Base-by-base conservation (phyloP, 2,113 vertebrate genomes). In the Verasper variegatus region DNA sequence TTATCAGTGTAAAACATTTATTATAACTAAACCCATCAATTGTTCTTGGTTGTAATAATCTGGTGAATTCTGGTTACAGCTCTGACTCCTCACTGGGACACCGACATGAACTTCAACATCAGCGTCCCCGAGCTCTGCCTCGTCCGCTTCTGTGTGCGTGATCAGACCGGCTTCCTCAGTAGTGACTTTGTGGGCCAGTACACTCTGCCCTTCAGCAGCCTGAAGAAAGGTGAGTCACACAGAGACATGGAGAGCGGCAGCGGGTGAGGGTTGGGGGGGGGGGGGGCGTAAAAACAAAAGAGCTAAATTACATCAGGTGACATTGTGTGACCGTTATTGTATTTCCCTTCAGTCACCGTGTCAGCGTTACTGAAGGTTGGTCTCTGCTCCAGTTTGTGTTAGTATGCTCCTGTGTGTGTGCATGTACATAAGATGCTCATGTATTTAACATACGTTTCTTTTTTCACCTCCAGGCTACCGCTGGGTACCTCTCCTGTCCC, bases 121-220 rank as follows among this genome's bases (percentile, higher is more conserved):
- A 89, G 92, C 9, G 89, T 95, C 47, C 96, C 96, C 12, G 96
- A 97, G 68, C 84, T 97, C 75, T 95, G 96, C 67, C 57, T 97
- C 73, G 52, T 97, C 65, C 96, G 96, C 45, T 96, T 97, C 91
- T 93, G 91, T 77, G 94, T 96, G 54, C 81, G 95, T 67, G 95
- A 94, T 79, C 94, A 95, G 71, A 64, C 90, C 3, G 87, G 93
- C 27, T 6, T 96, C 52, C 15, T 88, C 47, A 83, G 71, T 83
- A 96, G 92, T 4, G 95, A 97, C 18, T 96, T 97, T 80, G 92
- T 97, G 15, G 96, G 95, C 40, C 96, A 97, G 84, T 97, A 94
- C 85, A 96, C 95, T 4, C 83, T 97, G 84, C 96, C 96, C 76
- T 83, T 98, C 81, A 81, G 75, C 63, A 95, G 96, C 88, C 86